Evolutionary conservation across 2,888 invertebrate species (phyloP).

Genomic region (Eutolmus rufibarbis): DNA sequence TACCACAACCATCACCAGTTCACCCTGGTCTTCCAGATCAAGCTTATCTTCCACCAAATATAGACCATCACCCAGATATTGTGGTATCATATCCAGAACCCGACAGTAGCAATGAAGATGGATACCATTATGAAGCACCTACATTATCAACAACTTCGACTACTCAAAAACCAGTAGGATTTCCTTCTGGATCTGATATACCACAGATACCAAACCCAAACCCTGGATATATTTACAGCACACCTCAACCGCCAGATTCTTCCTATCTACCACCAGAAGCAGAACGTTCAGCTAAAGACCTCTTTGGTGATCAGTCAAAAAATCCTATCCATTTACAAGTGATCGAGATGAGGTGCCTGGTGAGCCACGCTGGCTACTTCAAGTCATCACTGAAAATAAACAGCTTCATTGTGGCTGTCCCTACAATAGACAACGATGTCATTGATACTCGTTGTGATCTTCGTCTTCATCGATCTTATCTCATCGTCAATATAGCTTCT

Average conservation of each 20-base stretch:
- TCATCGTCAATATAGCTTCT: constrained; percentile 62
- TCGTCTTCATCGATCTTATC: constrained; percentile 56
- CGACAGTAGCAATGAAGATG: not conserved
- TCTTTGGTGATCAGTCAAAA: constrained; percentile 13
- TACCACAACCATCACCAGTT: constrained; percentile 50
- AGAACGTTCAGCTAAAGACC: constrained; percentile 43
- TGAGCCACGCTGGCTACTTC: constrained; percentile 56
- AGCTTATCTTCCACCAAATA: constrained; percentile 37
- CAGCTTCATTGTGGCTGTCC: constrained; percentile 57
- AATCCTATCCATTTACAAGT: constrained; percentile 55
- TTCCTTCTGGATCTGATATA: constrained; percentile 38
- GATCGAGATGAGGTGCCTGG: constrained; percentile 59
- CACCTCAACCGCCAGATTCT: constrained; percentile 8
- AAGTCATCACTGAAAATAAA: constrained; percentile 61
- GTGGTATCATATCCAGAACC: not conserved
- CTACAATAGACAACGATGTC: constrained; percentile 60
- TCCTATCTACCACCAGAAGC: constrained; percentile 31
- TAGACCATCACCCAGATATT: not conserved
- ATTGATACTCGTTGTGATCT: constrained; percentile 55
- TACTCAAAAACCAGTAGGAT: not conserved
- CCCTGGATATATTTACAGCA: constrained; percentile 39
- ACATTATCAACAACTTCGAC: not conserved
- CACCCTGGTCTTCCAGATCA: not conserved
- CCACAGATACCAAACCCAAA: not conserved
- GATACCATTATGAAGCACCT: constrained; percentile 46